Evolutionary conservation across 1,140 invertebrate genomes (phyloP), one percentile per base, ranked within the genome.

Genomic region (Ylistrum balloti): DNA sequence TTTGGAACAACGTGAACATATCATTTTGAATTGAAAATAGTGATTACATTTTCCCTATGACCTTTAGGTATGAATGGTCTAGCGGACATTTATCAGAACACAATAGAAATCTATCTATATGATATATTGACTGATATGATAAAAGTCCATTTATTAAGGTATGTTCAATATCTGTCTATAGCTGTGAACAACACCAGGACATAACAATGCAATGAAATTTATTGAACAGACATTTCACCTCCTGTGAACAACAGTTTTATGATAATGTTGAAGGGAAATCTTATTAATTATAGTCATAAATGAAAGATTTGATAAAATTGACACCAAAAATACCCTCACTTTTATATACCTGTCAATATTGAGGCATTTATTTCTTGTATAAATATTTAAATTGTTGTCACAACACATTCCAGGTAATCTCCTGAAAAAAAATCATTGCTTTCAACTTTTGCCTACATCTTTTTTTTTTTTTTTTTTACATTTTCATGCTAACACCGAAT

Each of bases 61-160:
- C n/a, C 56, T 74, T n/a, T 74, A n/a, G 56, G 56, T 74, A 74
- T 74, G n/a, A 74, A 74, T 5, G 56, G 56, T n/a, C 22, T 74
- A n/a, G 9, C 5, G 56, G n/a, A 5, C 22, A 74, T 74, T 74
- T 28, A 74, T 74, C 56, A 74, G 56, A 28, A 74, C 56, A 74
- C n/a, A 74, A 74, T 28, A 28, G 22, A 74, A 17, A n/a, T 74
- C 11, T 22, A 74, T 28, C 20, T 45, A 28, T 74, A 74, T 1
- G 28, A 74, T 74, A 74, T 7, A 3, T n/a, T 28, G 20, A 28
- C 22, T 11, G 56, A 74, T 5, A 13, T 74, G 56, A 74, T 74
- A 28, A 74, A 74, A 74, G 56, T 74, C 56, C 17, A 74, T 74
- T 74, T 74, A 74, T 74, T 17, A 74, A 28, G 56, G 56, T 74